A percentile compares a stretch with the other conserved stretches of the same genome.
phyloP scores from a whole-genome alignment of 1,140 invertebrate genomes.

The Plodia interpunctella region DNA sequence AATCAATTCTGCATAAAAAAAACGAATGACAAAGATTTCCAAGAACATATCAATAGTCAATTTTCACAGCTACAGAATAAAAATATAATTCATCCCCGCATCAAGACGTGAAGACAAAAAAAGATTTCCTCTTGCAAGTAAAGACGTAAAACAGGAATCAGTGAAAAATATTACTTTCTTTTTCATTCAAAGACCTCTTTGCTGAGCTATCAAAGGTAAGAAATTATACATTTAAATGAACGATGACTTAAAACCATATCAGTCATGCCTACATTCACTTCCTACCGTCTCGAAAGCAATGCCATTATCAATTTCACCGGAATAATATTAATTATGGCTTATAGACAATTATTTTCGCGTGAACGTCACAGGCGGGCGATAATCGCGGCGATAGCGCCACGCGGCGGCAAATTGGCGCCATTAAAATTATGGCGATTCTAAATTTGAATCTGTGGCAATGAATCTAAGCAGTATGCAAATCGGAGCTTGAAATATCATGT shows the following conservation, averaged over 20 bases:
- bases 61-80: no score
- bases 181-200: no score
- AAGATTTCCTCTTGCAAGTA: no score
- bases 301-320: slow-evolving; percentile 20
- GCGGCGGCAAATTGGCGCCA: slow-evolving; percentile 39
- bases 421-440: slow-evolving; percentile 41
- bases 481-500: no score
- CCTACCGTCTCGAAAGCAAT: slow-evolving; percentile 15
- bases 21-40: no score
- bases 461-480: slow-evolving; percentile 23
- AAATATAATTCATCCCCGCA: no score
- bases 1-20: no score
- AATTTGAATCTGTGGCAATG: slow-evolving; percentile 40
- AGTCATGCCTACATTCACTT: neutral
- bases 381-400: slow-evolving; percentile 29
- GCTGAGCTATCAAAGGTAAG: no score
- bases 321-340: slow-evolving; percentile 31
- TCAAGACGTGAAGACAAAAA: no score
- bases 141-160: no score
- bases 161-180: no score
- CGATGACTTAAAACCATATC: neutral
- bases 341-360: slow-evolving; percentile 27
- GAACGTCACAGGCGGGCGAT: slow-evolving; percentile 18
- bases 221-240: neutral
- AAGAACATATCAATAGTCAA: no score